Conservation (phyloP, 2,888 invertebrate genomes). For the Sphaerophoria taeniata region DNA sequence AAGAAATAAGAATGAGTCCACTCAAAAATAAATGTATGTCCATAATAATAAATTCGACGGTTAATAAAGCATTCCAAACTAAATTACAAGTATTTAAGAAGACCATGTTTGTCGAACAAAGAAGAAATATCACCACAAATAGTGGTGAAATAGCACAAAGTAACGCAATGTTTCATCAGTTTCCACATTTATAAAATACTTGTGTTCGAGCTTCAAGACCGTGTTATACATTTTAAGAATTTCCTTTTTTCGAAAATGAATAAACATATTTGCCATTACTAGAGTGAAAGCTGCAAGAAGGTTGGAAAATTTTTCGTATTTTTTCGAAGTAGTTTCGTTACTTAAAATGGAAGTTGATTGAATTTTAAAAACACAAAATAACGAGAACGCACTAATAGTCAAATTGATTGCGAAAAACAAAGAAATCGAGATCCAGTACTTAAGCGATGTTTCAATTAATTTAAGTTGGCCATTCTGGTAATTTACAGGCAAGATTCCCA, state of each 20-base stretch:
- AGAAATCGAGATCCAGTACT: too few species aligned
- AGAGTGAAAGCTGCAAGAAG: too few species aligned
- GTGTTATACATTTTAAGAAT: not conserved
- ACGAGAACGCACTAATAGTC: too few species aligned
- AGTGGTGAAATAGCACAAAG: not conserved
- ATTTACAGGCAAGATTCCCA: too few species aligned
- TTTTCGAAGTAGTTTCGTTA: too few species aligned
- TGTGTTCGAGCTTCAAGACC: not conserved
- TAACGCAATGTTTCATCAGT: not conserved
- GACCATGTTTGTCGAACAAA: not conserved
- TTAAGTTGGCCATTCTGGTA: too few species aligned
- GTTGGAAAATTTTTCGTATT: too few species aligned
- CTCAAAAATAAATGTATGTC: not conserved
- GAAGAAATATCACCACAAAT: not conserved
- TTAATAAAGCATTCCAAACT: not conserved
- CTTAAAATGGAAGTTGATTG: too few species aligned
- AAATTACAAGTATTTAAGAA: not conserved
- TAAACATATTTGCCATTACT: too few species aligned
- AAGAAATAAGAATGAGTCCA: conserved; percentile 1
- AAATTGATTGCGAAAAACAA: too few species aligned
- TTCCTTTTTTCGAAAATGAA: not conserved
- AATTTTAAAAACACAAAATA: too few species aligned
- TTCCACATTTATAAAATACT: not conserved
- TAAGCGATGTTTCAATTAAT: too few species aligned
- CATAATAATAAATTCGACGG: not conserved